Percentiles rank a stretch among this genome's conserved stretches.
These are phyloP conservation scores for Tetrao urogallus DNA, from an alignment of 2,113 vertebrate species.

Conservation along the genomic window DNA sequence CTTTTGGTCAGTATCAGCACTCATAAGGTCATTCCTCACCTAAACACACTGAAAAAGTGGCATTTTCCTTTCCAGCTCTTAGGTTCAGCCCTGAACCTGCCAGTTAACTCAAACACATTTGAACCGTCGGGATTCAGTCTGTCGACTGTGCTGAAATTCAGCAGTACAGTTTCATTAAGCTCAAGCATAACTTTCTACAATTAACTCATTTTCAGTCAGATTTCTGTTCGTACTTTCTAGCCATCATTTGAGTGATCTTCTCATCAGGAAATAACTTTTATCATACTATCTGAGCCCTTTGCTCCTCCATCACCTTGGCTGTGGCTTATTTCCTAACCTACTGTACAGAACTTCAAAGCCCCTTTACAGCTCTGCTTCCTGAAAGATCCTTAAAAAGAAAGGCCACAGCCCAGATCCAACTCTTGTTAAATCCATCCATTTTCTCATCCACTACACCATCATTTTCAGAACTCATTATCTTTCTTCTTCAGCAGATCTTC, in stretches of 20 bases:
- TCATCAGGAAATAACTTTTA: neutral
- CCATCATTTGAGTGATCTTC: neutral
- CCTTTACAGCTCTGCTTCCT: neutral
- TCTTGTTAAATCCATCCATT: neutral
- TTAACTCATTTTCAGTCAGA: neutral
- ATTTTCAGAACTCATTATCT: neutral
- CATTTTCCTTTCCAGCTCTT: neutral
- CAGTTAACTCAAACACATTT: slow-evolving; percentile 23
- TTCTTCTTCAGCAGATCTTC: neutral
- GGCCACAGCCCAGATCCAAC: neutral
- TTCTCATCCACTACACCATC: neutral
- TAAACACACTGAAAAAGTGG: neutral
- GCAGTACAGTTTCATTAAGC: neutral
- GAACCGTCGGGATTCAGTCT: slow-evolving; percentile 5
- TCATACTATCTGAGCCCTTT: neutral
- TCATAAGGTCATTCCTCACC: neutral
- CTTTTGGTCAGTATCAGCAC: neutral
- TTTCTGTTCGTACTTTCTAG: neutral
- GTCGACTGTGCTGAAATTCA: neutral
- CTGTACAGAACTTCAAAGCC: neutral
- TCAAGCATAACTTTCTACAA: neutral
- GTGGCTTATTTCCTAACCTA: neutral
- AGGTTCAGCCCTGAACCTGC: neutral
- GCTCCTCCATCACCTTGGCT: neutral
- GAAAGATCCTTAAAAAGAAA: neutral